Evolutionary conservation across 2,113 vertebrate genomes (phyloP).

Genomic region (Mormoops blainvillei): DNA sequence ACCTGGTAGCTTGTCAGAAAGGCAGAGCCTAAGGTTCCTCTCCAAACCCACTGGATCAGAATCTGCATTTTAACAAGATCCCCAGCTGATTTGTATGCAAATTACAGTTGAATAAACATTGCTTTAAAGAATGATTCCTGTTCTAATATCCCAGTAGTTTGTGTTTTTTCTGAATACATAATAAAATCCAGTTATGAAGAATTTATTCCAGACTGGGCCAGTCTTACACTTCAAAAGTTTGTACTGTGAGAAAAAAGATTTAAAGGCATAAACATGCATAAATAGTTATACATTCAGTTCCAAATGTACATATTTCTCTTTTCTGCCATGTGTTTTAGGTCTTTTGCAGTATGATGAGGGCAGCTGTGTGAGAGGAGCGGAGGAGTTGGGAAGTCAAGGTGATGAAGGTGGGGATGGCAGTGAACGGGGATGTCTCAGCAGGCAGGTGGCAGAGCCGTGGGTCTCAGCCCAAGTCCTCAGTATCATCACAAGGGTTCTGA

Average conservation of each 20-base stretch:
- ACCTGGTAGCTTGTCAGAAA: background rate
- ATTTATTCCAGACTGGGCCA: background rate
- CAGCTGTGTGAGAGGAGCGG: background rate
- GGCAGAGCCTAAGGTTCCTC: background rate
- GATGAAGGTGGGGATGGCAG: background rate
- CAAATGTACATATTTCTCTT: background rate
- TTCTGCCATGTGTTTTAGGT: background rate
- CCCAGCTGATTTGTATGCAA: background rate
- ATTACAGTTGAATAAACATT: background rate
- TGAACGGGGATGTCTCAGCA: background rate
- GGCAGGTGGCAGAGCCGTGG: background rate
- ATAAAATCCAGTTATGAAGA: background rate
- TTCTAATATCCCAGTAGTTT: background rate
- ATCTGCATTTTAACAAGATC: background rate
- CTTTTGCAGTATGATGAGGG: background rate
- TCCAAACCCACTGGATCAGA: background rate
- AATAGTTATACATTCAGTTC: background rate
- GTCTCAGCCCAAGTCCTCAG: background rate
- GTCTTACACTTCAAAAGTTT: background rate
- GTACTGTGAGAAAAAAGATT: background rate
- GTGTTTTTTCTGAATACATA: background rate
- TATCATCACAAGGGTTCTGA: background rate
- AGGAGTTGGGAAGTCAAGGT: background rate
- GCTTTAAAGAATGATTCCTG: background rate
- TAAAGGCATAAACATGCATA: background rate